A percentile compares a stretch with the other conserved stretches of the same genome.
Evolutionary conservation across 2,113 vertebrate genomes (phyloP).

Genomic region (Smithornis capensis): DNA sequence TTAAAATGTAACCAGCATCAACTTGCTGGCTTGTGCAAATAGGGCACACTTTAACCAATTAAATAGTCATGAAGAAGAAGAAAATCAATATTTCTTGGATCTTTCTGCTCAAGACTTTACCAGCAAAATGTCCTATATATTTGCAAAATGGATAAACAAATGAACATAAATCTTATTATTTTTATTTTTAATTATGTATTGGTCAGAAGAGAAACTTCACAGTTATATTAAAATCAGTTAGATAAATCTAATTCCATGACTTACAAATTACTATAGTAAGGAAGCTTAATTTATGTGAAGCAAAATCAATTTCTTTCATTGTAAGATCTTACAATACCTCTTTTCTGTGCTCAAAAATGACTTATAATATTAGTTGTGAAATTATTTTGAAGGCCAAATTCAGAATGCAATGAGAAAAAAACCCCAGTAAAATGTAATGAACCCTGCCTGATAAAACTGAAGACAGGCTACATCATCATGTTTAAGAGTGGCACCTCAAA

Average conservation of each 20-base stretch:
- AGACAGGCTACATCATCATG: neutral
- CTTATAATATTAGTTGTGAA: neutral
- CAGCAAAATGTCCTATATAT: conserved; percentile 57
- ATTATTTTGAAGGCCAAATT: neutral
- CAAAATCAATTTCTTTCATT: neutral
- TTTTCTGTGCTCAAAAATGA: neutral
- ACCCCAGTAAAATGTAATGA: neutral
- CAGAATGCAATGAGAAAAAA: neutral
- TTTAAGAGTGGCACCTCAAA: neutral
- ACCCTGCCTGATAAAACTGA: rapidly evolving
- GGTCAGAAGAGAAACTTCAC: neutral
- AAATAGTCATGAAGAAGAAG: conserved; percentile 73
- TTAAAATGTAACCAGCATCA: conserved; percentile 76
- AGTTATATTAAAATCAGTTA: neutral
- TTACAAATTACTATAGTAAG: neutral
- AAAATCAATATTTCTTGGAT: conserved; percentile 74
- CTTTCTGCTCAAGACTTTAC: conserved; percentile 51
- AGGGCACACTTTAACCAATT: conserved; percentile 70
- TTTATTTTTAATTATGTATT: conserved; percentile 27
- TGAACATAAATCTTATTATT: conserved; percentile 51
- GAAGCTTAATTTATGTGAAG: neutral
- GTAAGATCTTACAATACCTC: neutral
- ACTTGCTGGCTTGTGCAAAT: conserved; percentile 53
- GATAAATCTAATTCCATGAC: neutral
- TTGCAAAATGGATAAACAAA: conserved; percentile 73